Evolutionary conservation across 2,888 invertebrate genomes (phyloP), one percentile per base, ranked within the genome.

Genomic region (Celastrina argiolus): DNA sequence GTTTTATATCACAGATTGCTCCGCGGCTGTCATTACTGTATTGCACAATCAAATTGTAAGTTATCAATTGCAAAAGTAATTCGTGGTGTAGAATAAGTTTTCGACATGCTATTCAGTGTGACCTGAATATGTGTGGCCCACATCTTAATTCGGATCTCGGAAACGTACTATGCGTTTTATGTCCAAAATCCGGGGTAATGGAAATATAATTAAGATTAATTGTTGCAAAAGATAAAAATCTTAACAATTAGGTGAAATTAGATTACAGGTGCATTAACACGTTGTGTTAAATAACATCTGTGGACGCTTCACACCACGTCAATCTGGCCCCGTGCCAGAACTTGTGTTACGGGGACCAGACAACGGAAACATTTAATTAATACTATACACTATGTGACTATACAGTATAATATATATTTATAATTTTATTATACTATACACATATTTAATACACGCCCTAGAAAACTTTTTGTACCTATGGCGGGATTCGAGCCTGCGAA

Each of bases 31-130:
- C 81, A 84, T 84, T 87, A 84, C 81, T 78, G 77, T 80, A 79
- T 85, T 86, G 81, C 84, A 84, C 85, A 87, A 86, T 84, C 82
- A 78, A 75, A 86, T 82, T 85, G 84, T 86, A 81, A 81, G 59
- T 83, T 78, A 77, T 74, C 77, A 74, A 83, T 88, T 88, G 78
- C 81, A 83, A 86, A 87, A 88, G 78, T 82, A 84, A 83, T 82
- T 84, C 79, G 77, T 78, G 78, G 77, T 81, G 68, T 69, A 64
- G 82, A 86, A 86, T 87, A 85, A 82, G 80, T 84, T 88, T 87
- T 88, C 87, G 83, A 85, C 85, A 87, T 83, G 81, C 82, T 76
- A 77, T 80, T 80, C 79, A 74, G 75, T 76, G 16, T 66, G 65
- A 66, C 65, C 65, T 59, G 58, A 66, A 65, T 59, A 42, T 65